These are phyloP conservation scores for Drosophila melanogaster DNA, from an alignment of 1,140 invertebrate genomes.

Conservation along the genomic window Release_6_plus_ISO1_MT NT_037436.4:10585501-10586000, in stretches of 20 bases:
- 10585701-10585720: slow-evolving; percentile 43
- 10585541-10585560: slow-evolving; percentile 87
- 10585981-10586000: not conserved
- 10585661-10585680: slow-evolving; percentile 3
- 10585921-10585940: not conserved
- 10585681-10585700: slow-evolving; percentile 2
- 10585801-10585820: not conserved
- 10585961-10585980: slow-evolving; percentile 8
- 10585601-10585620: slow-evolving; percentile 19
- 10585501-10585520: slow-evolving; percentile 88
- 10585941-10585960: slow-evolving; percentile 28
- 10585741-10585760: not conserved
- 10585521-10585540: slow-evolving; percentile 92
- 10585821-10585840: not conserved
- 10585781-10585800: no score
- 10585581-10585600: slow-evolving; percentile 54
- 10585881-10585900: no score
- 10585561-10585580: slow-evolving; percentile 31
- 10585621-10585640: slow-evolving; percentile 29
- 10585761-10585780: not conserved
- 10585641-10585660: slow-evolving; percentile 38
- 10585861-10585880: not conserved
- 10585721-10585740: not conserved
- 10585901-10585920: no score
- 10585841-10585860: not conserved